Evolutionary conservation across 2,888 invertebrate species (phyloP).

Genomic region (Mamestra brassicae): DNA sequence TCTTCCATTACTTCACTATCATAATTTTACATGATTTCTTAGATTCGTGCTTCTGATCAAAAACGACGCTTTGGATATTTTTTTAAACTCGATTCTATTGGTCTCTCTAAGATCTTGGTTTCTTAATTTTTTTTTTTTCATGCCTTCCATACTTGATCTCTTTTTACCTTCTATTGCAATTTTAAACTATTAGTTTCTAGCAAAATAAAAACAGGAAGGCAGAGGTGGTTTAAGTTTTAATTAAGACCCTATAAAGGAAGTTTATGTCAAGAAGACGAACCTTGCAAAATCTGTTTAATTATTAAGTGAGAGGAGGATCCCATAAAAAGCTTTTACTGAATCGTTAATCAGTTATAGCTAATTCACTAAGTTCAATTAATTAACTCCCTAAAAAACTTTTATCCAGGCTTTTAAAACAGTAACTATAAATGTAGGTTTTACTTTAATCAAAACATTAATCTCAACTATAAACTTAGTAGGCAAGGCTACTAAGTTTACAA

Average conservation of each 20-base stretch:
- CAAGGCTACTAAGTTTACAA: neutral
- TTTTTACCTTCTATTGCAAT: too few species aligned
- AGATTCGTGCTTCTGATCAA: neutral
- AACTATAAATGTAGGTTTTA: neutral
- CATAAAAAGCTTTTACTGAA: neutral
- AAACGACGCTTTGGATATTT: too few species aligned
- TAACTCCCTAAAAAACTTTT: neutral
- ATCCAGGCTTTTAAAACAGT: neutral
- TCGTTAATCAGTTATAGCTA: neutral
- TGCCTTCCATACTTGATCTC: too few species aligned
- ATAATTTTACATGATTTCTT: neutral
- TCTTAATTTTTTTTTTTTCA: too few species aligned
- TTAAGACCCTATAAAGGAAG: neutral
- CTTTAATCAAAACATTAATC: constrained; percentile 20
- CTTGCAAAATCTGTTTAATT: neutral
- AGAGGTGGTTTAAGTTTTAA: too few species aligned
- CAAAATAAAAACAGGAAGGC: too few species aligned
- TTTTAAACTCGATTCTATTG: too few species aligned
- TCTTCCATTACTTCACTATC: neutral
- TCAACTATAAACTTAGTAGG: constrained; percentile 2
- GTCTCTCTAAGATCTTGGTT: too few species aligned
- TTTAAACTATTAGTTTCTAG: too few species aligned
- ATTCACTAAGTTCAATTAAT: neutral
- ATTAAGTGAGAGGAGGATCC: neutral
- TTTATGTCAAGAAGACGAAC: neutral